A percentile compares a stretch with the other conserved stretches of the same genome.
phyloP scores from a whole-genome alignment of 2,888 invertebrate genomes.

The Alviniconcha strummeri region DNA sequence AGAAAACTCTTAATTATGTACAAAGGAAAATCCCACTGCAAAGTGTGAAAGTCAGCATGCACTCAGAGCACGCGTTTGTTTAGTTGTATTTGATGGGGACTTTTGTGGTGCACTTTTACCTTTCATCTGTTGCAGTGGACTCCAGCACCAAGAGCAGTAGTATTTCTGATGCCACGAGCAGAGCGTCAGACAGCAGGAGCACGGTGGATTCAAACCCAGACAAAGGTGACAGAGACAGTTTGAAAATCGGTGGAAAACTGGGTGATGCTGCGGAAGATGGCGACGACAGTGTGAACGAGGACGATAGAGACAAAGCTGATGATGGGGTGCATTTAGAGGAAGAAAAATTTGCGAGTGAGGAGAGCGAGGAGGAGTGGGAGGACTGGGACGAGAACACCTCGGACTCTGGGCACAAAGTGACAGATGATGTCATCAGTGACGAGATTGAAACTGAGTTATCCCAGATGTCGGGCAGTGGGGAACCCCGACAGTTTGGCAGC shows the following conservation, averaged over 20 bases:
- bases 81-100: too few species aligned
- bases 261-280: background rate
- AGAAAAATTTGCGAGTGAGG: conserved; percentile 14
- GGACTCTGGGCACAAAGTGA: background rate
- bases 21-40: too few species aligned
- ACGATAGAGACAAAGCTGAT: background rate
- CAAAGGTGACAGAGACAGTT: background rate
- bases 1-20: too few species aligned
- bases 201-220: background rate
- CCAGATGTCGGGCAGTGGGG: conserved; percentile 21
- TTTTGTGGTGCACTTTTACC: too few species aligned
- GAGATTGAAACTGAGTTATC: conserved; percentile 38
- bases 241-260: background rate
- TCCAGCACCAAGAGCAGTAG: too few species aligned
- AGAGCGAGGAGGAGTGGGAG: conserved; percentile 14
- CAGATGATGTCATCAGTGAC: conserved; percentile 31
- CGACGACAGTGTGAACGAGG: background rate
- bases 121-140: too few species aligned
- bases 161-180: too few species aligned
- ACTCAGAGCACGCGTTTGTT: too few species aligned
- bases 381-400: background rate
- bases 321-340: background rate
- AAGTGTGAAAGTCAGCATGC: too few species aligned
- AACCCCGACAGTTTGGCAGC: background rate
- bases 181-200: background rate